phyloP scores from a whole-genome alignment of 2,113 vertebrate species.

The Eudyptes chrysolophus region DNA sequence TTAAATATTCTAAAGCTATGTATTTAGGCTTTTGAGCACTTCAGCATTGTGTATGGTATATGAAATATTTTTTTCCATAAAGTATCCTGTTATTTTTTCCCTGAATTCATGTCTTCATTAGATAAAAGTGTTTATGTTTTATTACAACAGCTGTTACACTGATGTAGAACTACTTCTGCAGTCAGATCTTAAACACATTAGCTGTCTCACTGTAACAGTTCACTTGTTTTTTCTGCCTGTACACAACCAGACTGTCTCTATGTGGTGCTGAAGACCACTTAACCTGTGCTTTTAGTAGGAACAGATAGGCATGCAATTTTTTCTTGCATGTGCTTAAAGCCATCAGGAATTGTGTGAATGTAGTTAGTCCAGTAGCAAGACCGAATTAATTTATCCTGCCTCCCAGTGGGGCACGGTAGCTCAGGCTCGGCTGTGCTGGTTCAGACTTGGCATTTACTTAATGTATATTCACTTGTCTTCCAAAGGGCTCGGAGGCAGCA shows the following conservation, averaged over 20 bases:
- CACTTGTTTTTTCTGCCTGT: background rate
- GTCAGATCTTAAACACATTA: background rate
- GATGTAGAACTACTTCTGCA: background rate
- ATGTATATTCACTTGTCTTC: background rate
- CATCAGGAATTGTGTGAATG: background rate
- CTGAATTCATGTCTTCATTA: rapidly evolving
- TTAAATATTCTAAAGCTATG: background rate
- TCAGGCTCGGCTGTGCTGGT: background rate
- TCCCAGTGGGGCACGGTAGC: background rate
- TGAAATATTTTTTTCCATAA: background rate
- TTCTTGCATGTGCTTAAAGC: background rate
- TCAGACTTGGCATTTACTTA: background rate
- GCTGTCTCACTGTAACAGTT: background rate
- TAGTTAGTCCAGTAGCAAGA: background rate
- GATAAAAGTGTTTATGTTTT: background rate
- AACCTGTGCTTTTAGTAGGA: background rate
- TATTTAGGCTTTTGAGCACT: background rate
- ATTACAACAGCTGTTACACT: background rate
- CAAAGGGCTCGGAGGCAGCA: background rate
- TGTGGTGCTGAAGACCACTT: background rate
- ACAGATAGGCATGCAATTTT: background rate
- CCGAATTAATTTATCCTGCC: background rate
- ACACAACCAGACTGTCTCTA: background rate
- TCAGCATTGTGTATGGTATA: background rate
- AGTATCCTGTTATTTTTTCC: background rate